Evolutionary conservation across 1,140 invertebrate species (phyloP).

Genomic region (Drosophila neocordata): DNA sequence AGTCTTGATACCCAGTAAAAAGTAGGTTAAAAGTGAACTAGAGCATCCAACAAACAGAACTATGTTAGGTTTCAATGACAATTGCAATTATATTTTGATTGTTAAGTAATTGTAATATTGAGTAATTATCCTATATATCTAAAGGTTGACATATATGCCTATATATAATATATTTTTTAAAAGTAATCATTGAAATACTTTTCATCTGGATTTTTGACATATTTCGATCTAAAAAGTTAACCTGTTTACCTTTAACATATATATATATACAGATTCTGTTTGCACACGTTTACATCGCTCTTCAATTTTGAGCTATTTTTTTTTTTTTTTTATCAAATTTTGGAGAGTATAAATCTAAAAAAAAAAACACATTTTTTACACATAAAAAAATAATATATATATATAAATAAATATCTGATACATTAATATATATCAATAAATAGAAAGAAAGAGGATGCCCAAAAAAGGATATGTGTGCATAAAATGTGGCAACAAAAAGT

Average conservation of each 20-base stretch:
- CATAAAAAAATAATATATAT: not conserved
- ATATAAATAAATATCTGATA: not conserved
- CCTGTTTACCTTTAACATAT: not conserved
- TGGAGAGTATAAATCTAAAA: not conserved
- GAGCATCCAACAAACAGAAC: too few relatives aligned
- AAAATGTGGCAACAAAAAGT: slow-evolving; percentile 20
- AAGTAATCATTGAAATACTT: not conserved
- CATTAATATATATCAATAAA: not conserved
- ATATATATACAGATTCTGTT: not conserved
- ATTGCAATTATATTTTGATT: too few relatives aligned
- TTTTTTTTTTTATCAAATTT: not conserved
- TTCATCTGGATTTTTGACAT: not conserved
- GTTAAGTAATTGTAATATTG: too few relatives aligned
- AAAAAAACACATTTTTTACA: not conserved
- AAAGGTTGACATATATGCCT: too few relatives aligned
- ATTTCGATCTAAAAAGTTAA: not conserved
- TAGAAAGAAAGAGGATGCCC: not conserved
- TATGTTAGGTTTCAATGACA: too few relatives aligned
- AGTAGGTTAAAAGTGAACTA: too few relatives aligned
- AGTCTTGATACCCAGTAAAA: not conserved
- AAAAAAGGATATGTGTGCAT: slow-evolving; percentile 23
- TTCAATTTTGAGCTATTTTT: not conserved
- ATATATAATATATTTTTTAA: too few relatives aligned
- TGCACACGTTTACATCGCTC: not conserved
- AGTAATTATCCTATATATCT: too few relatives aligned